Base-by-base conservation (phyloP, 2,113 vertebrate species). In the Oceanites oceanicus region DNA sequence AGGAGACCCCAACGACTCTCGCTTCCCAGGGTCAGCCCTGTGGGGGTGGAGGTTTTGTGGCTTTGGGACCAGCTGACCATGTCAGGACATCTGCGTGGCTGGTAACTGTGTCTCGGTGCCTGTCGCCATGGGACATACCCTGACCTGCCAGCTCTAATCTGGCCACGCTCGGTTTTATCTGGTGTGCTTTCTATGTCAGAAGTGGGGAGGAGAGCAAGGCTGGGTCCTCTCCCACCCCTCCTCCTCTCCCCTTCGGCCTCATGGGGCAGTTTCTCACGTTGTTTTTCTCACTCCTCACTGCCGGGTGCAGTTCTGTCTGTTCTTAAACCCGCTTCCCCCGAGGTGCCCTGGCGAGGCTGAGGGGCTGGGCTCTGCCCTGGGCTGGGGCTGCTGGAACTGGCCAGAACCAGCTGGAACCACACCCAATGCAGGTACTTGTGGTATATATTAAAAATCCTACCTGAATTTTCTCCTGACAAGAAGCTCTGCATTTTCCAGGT, bases 181-280 rank as follows among this genome's bases (percentile, higher is more conserved):
- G 11, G 34, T 17, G 30, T 40, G 29, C n/a, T 42, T 63, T 74
- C 4, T 25, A 1, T 13, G 8, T 40, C 34, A 36, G 34, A 45
- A 47, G 7, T 2, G 10, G 18, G 38, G 27, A 58, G 34, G 13
- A 29, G 13, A 13, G 15, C 42, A 32, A 40, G 62, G 26, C n/a
- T 30, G 53, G n/a, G 27, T 32, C 22, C 11, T 34, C n/a, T 32
- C 22, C 13, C 45, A 6, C 45, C 14, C 44, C n/a, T 27, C 18
- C 18, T 32, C 23, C 14, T 34, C n/a, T 50, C 21, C 19, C 5
- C 11, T 55, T 27, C 4, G 2, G 4, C 44, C 58, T 72, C 2
- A 0, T 0, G 1, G 59, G 42, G 21, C 56, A 27, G 7, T 44
- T 88, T 68, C 30, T 36, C n/a, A 7, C 9, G 0, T 19, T 30